Base-by-base conservation (phyloP, 2,888 invertebrate species). In the Agriopis marginaria region DNA sequence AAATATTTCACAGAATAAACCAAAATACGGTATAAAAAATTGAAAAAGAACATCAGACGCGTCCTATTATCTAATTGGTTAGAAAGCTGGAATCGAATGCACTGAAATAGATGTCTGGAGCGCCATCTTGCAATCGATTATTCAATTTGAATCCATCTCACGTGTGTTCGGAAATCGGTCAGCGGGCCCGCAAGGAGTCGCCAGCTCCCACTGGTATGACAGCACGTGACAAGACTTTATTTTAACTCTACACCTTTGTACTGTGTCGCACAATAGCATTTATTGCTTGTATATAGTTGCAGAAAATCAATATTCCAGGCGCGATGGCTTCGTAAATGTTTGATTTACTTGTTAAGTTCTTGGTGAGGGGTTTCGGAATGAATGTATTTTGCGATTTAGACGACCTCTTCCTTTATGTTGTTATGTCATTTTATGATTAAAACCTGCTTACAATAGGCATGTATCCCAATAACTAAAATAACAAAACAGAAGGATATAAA, bases 101-200 rank as follows among this genome's bases (percentile, higher is more conserved):
- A 67, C 59, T 66, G 55, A 53, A 68, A 73, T 70, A 74, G 69
- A 72, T 63, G 68, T 73, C 68, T 68, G 17, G 74, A 72, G 60
- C 73, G 76, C 79, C 80, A 80, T 86, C 79, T 79, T 76, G 82
- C n/a, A 87, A 90, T 90, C 89, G 89, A 91, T 90, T 88, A 88
- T 88, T 84, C 86, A 82, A 89, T 92, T 89, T 82, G 82, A 84
- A 89, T 84, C 86, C 88, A 82, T 87, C 86, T 88, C 89, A 88
- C 88, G 88, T 84, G 87, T 83, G 82, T 82, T 81, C 84, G 80
- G 80, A 86, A 89, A 84, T 88, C 90, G 92, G 90, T 87, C 90
- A 87, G 85, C 78, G 78, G 76, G 76, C 76, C 83, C 84, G 81
- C 83, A 77, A 78, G 84, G 81, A 78, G 79, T 75, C 63, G 70